A percentile compares a stretch with the other conserved stretches of the same genome.
phyloP scores from a whole-genome alignment of 2,797 vertebrate genomes.

The Poecilia gillii region DNA sequence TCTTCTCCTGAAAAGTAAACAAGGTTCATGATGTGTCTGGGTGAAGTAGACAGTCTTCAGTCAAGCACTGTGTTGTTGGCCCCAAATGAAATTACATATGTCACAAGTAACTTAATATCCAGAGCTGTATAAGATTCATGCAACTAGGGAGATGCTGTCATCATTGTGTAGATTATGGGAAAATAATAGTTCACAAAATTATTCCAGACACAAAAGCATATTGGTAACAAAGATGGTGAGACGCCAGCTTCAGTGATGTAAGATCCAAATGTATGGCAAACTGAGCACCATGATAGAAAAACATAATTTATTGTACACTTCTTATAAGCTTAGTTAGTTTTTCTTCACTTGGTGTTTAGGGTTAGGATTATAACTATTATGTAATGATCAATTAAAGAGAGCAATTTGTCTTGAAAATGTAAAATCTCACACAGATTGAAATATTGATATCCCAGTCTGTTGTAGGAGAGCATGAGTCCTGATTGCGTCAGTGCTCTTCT shows the following conservation, averaged over 20 bases:
- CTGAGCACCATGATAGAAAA: not conserved
- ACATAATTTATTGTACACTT: not conserved
- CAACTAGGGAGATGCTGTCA: not conserved
- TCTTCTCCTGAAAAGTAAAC: not conserved
- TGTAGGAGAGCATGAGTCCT: conserved; percentile 11
- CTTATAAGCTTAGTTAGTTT: not conserved
- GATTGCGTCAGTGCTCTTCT: conserved; percentile 6
- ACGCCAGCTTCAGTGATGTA: not conserved
- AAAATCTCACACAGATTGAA: not conserved
- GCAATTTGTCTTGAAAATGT: not conserved
- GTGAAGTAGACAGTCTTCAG: not conserved
- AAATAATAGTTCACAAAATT: not conserved
- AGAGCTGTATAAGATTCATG: not conserved
- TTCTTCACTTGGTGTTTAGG: not conserved
- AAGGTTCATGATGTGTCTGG: not conserved
- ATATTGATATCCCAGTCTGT: not conserved
- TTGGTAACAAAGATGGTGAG: not conserved
- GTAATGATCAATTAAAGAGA: not conserved
- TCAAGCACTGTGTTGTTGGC: not conserved
- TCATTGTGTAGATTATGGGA: not conserved
- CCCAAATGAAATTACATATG: not conserved
- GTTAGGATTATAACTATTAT: not conserved
- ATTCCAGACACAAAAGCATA: not conserved
- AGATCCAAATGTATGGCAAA: not conserved
- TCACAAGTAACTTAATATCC: not conserved